A percentile compares a stretch with the other conserved stretches of the same genome.
Conservation (phyloP, 1,140 invertebrate genomes). For the Diachasma alloeum region DNA sequence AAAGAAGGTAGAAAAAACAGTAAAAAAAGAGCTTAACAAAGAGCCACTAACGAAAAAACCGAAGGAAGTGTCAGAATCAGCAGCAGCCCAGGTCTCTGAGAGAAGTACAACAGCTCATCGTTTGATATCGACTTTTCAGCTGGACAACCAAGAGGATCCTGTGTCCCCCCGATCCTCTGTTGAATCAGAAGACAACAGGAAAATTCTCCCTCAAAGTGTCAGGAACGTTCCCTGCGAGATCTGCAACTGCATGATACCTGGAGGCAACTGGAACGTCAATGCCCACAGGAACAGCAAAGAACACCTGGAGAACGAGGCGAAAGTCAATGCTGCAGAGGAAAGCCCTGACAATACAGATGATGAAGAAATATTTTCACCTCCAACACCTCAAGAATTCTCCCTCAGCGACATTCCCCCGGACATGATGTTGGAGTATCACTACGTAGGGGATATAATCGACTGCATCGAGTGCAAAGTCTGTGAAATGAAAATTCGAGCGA, state of each 20-base stretch:
- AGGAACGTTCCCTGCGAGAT: too few relatives aligned
- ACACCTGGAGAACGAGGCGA: not conserved
- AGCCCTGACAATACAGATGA: not conserved
- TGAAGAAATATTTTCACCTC: not conserved
- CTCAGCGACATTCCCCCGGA: not conserved
- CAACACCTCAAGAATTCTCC: not conserved
- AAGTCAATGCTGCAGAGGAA: not conserved
- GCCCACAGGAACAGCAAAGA: not conserved
- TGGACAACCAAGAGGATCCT: not conserved
- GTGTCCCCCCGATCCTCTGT: not conserved
- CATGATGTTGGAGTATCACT: not conserved
- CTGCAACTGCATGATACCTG: too few relatives aligned
- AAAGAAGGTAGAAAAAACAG: too few relatives aligned
- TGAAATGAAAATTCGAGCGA: not conserved
- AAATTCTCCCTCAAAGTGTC: not conserved
- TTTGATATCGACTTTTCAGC: not conserved
- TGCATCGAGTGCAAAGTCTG: not conserved
- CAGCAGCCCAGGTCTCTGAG: too few relatives aligned
- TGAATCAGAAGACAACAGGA: not conserved
- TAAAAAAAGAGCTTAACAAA: too few relatives aligned
- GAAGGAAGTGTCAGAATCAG: too few relatives aligned
- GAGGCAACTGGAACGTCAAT: too few relatives aligned
- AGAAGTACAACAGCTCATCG: not conserved
- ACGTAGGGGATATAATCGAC: not conserved
- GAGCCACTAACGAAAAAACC: too few relatives aligned